Percentiles rank a stretch among this genome's conserved stretches.
Evolutionary conservation across 2,113 vertebrate genomes (phyloP).

Genomic region (Varanus komodoensis): DNA sequence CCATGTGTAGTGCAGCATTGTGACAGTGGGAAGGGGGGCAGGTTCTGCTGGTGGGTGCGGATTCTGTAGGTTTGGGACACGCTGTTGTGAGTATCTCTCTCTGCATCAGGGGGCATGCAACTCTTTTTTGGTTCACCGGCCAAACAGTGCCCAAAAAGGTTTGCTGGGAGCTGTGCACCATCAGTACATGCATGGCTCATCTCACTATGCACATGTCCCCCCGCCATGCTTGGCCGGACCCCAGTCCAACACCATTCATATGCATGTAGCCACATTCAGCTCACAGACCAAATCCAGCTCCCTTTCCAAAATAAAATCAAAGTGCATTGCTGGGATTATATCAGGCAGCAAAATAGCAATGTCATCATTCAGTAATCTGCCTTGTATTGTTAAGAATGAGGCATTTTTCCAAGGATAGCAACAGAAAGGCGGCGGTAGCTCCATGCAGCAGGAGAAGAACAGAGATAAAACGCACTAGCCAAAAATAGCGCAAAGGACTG

Average conservation of each 20-base stretch:
- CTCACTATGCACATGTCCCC: too few species aligned
- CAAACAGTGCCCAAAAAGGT: too few species aligned
- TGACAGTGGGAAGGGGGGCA: neutral
- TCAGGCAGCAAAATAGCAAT: slow-evolving; percentile 33
- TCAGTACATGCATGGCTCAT: too few species aligned
- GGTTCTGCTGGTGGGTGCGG: too few species aligned
- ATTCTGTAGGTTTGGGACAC: neutral
- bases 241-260: too few species aligned
- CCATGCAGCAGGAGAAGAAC: slow-evolving; percentile 40
- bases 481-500: neutral
- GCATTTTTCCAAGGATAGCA: slow-evolving; percentile 38
- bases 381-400: slow-evolving; percentile 57
- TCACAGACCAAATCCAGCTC: too few species aligned
- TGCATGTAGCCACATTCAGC: too few species aligned
- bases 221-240: too few species aligned
- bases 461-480: slow-evolving; percentile 20
- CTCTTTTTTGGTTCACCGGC: too few species aligned
- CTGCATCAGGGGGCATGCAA: too few species aligned
- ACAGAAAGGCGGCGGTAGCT: neutral
- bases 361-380: slow-evolving; percentile 34
- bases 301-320: neutral
- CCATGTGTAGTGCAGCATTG: neutral
- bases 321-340: neutral
- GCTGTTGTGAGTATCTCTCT: too few species aligned
- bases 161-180: too few species aligned